Conservation (phyloP, 2,113 vertebrate species). For the Rhodinocichla rosea region DNA sequence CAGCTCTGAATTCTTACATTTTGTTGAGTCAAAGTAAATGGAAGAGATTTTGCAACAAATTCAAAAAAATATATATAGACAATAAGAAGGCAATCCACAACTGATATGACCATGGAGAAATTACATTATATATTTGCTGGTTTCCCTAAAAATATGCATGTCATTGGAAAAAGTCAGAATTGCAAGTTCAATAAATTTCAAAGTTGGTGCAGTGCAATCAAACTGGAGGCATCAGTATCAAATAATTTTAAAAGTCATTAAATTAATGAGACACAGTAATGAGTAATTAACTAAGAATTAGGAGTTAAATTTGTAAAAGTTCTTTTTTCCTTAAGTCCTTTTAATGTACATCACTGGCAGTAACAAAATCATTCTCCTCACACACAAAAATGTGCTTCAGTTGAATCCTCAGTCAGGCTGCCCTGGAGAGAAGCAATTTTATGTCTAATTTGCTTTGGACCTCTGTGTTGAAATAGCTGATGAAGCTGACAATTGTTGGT, state of each 20-base stretch:
- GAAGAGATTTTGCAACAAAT: not conserved
- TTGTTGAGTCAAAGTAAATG: not conserved
- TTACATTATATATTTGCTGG: not conserved
- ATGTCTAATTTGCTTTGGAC: not conserved
- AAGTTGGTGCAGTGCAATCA: not conserved
- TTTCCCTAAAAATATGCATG: not conserved
- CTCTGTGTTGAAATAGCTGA: not conserved
- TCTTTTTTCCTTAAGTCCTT: not conserved
- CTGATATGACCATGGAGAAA: not conserved
- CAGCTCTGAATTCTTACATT: not conserved
- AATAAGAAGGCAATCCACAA: not conserved
- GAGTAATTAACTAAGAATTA: not conserved
- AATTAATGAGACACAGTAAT: not conserved
- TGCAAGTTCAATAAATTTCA: not conserved
- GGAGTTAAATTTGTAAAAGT: not conserved
- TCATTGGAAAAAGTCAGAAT: not conserved
- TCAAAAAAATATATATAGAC: fast-evolving
- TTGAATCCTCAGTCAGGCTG: not conserved
- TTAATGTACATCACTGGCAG: not conserved
- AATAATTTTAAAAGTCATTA: not conserved
- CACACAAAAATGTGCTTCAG: not conserved
- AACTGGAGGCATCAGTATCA: not conserved
- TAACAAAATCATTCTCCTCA: not conserved
- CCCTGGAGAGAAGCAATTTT: not conserved
- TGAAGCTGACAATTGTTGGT: not conserved